These are phyloP conservation scores for Alcedo atthis DNA, from an alignment of 2,797 vertebrate genomes.

Conservation along the genomic window DNA sequence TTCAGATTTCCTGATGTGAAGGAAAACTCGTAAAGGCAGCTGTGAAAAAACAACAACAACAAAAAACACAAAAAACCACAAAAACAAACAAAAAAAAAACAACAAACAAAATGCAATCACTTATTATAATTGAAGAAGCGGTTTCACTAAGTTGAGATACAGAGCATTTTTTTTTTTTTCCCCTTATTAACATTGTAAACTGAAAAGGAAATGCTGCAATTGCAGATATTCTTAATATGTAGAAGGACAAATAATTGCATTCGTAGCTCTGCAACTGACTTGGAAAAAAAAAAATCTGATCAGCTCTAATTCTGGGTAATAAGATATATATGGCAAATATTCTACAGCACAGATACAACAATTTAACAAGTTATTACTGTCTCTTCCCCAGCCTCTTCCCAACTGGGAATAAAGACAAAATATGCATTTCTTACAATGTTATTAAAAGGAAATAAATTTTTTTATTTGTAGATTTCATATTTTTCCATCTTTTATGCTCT, in stretches of 20 bases:
- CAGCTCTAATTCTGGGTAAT: not conserved
- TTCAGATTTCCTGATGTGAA: conserved; percentile 43
- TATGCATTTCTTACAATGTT: not conserved
- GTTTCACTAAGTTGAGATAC: not conserved
- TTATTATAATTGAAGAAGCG: not conserved
- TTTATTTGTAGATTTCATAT: not conserved
- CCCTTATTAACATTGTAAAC: not conserved
- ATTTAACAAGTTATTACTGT: not conserved
- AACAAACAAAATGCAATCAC: not conserved
- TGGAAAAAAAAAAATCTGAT: not conserved
- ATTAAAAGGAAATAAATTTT: conserved; percentile 33
- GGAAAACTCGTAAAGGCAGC: conserved; percentile 24
- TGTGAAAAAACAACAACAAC: conserved; percentile 24
- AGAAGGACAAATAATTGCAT: not conserved
- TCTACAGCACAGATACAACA: not conserved
- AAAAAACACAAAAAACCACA: not conserved
- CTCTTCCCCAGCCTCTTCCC: fast-evolving
- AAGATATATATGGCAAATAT: not conserved
- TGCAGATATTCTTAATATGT: not conserved
- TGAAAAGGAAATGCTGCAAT: not conserved
- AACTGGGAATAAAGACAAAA: not conserved
- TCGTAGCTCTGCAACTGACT: not conserved
- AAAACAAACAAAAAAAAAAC: no score
- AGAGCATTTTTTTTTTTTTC: not conserved
- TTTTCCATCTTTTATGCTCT: not conserved